These are phyloP conservation scores for Drosophila ezoana DNA, from an alignment of 2,888 invertebrate genomes.

Conservation along the genomic window DNA sequence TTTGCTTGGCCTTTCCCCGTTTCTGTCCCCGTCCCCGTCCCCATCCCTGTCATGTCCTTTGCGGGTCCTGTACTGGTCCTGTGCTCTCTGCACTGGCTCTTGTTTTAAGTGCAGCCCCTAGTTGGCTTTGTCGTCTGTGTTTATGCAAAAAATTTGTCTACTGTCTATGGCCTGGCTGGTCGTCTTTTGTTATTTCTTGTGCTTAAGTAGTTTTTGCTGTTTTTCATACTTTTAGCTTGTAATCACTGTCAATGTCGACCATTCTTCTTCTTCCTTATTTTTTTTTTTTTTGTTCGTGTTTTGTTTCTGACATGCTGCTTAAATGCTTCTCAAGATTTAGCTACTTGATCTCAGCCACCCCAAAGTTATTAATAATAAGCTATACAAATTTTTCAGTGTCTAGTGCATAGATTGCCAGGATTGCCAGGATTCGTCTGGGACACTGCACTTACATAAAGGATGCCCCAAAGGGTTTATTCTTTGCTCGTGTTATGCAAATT, in stretches of 20 bases:
- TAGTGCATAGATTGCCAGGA: slow-evolving; percentile 55
- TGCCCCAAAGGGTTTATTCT: slow-evolving; percentile 53
- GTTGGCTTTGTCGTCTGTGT: slow-evolving; percentile 80
- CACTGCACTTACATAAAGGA: slow-evolving; percentile 59
- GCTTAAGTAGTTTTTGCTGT: slow-evolving; percentile 81
- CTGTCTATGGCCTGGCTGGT: slow-evolving; percentile 41
- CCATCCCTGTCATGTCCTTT: slow-evolving; percentile 11
- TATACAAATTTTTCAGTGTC: slow-evolving; percentile 80
- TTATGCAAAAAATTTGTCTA: slow-evolving; percentile 81
- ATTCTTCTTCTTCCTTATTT: slow-evolving; percentile 34
- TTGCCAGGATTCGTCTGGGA: slow-evolving; percentile 36
- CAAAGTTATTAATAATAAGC: slow-evolving; percentile 81
- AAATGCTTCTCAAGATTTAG: slow-evolving; percentile 80
- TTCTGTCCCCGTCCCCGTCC: background rate
- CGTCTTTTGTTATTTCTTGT: slow-evolving; percentile 77
- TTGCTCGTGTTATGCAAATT: slow-evolving; percentile 60
- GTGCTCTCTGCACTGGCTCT: slow-evolving; percentile 42
- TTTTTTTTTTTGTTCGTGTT: slow-evolving; percentile 37
- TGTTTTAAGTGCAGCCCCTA: slow-evolving; percentile 77
- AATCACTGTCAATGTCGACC: slow-evolving; percentile 80
- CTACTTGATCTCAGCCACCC: slow-evolving; percentile 74
- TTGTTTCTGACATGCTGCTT: slow-evolving; percentile 80
- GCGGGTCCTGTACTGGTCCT: slow-evolving; percentile 21
- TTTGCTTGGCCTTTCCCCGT: slow-evolving; percentile 25
- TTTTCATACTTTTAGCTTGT: slow-evolving; percentile 81